Evolutionary conservation across 1,140 invertebrate species (phyloP).

Genomic region (Chymomyza costata): DNA sequence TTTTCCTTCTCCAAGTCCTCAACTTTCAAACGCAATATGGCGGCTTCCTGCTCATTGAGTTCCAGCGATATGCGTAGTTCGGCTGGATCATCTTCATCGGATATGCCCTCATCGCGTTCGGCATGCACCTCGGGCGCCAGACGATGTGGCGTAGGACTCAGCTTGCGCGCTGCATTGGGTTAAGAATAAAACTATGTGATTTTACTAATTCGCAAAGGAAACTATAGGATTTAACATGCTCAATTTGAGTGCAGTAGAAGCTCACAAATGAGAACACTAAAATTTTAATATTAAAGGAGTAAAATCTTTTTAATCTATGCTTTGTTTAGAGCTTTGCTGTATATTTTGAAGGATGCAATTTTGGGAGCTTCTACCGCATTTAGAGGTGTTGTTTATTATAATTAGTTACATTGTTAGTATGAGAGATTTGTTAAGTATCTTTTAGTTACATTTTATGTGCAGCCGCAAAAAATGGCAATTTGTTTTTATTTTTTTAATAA

Average conservation of each 20-base stretch:
- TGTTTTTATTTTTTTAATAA: conserved; percentile 5
- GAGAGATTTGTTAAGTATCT: background rate
- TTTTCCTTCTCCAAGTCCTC: conserved; percentile 90
- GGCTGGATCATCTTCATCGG: conserved; percentile 85
- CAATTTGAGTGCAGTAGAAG: too few species aligned
- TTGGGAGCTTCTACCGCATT: conserved; percentile 1
- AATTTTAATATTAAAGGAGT: too few species aligned
- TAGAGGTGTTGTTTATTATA: conserved; percentile 4
- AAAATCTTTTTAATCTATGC: too few species aligned
- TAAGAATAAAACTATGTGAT: background rate
- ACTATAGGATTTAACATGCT: too few species aligned
- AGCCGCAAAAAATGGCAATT: conserved; percentile 74
- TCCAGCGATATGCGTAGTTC: conserved; percentile 88
- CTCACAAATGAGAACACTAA: too few species aligned
- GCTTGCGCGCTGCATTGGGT: conserved; percentile 77
- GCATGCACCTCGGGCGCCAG: conserved; percentile 80
- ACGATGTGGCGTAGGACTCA: conserved; percentile 81
- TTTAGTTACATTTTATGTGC: conserved; percentile 40
- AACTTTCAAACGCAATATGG: conserved; percentile 86
- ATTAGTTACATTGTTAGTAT: conserved; percentile 30
- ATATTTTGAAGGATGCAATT: background rate
- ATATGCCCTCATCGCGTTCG: conserved; percentile 84
- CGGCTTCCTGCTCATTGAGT: conserved; percentile 91
- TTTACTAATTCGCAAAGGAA: too few species aligned
- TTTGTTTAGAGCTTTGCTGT: background rate